Base-by-base conservation (phyloP, 2,113 vertebrate genomes). In the Dicaeum eximium region DNA sequence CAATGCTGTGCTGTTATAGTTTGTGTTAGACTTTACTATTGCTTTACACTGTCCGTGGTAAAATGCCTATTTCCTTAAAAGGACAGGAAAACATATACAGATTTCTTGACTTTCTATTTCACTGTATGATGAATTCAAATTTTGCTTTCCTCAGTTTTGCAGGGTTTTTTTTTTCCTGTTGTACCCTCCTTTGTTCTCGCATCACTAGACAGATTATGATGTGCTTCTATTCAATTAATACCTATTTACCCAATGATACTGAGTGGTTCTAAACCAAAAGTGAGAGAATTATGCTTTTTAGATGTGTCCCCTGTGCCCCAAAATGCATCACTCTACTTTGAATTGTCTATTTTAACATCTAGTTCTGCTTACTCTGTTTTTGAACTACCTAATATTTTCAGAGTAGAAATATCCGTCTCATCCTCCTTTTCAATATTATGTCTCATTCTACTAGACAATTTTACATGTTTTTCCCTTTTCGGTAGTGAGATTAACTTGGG, bases 61-160 rank as follows among this genome's bases (percentile, higher is more conserved):
- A 56, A 69, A 89, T 71, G 17, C 19, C 27, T 90, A 2, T 92
- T 62, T 92, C 48, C 58, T 86, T 73, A 69, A 82, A 92, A 83
- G 37, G 7, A 80, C 92, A 80, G 18, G 11, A 80, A 95, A 27
- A 71, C 17, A 35, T 6, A 2, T 7, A 30, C 2, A 82, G 25
- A 58, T 69, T 13, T 88, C 18, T 90, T 61, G 47, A 11, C 12
- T 78, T 9, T 48, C 14, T 61, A 21, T 66, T 80, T 81, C 31
- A 35, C 16, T 57, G 2, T 51, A 27, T 45, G 13, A 87, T 62
- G 22, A 90, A 91, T 94, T 88, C 19, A 89, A 64, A 71, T 92
- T 95, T 94, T 17, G 60, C 40, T 79, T 92, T 91, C 71, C 60
- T 74, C 24, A 82, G 33, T 64, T 82, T 57, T 93, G 24, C 11